Evolutionary conservation across 1,140 invertebrate genomes (phyloP), one percentile per base, ranked within the genome.

Genomic region (Drosophila parvula): DNA sequence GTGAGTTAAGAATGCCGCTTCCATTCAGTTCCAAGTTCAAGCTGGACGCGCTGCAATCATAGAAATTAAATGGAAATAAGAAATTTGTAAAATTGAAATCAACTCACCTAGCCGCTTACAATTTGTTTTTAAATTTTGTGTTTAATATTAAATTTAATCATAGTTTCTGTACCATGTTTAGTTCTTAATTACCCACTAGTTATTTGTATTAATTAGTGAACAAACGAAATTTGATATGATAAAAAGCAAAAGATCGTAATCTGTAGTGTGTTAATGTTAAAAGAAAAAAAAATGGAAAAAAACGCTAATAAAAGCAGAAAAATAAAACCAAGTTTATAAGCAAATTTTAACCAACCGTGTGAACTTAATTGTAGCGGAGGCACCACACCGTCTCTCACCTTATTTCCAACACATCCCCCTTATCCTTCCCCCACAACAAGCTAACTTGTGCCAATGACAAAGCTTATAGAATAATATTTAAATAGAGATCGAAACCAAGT

Each of bases 251-350:
- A 44, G 58, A 78, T 41, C 50, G 47, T 82, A 76, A 61, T 79
- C 68, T 83, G 86, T 88, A 88, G 79, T 30, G 76, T 88, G 82
- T 86, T 86, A 86, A 85, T 86, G 82, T 85, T 86, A 63, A 83
- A 65, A 65, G 62, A 67, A 36, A 30, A 30, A 48, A 30, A 27
- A 60, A 22, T 2, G 1, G 22, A 22, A 22, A 22, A 22, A 65
- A 43, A 57, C 64, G 79, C 38, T 59, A 64, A 74, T 81, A 67
- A 75, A 75, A 75, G 56, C 53, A 36, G 27, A 71, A 65, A 60
- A 88, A 86, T 76, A 82, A 88, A 85, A 85, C 67, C 60, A 79
- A 86, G 86, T 47, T 64, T 76, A 73, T 82, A 85, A 88, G 71
- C 60, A 76, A 88, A 88, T 44, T 60, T 27, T 14, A 57, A 57